Conservation (phyloP, 1,140 invertebrate species). For the Sycophila sp. region DNA sequence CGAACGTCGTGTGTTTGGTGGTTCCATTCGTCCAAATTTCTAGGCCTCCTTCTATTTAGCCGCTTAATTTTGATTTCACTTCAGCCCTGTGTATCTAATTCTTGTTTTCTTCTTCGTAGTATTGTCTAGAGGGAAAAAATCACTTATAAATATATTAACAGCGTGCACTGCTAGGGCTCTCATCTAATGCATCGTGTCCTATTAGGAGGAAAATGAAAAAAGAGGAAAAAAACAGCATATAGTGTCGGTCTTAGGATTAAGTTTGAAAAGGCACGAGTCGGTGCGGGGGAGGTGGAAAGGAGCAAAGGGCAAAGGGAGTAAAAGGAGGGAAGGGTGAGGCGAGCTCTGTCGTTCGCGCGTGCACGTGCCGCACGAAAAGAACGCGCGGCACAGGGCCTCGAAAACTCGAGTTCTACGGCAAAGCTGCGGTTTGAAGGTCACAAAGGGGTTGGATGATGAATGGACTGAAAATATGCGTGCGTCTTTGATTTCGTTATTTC, state of each 20-base stretch:
- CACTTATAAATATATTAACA: conserved; percentile 23
- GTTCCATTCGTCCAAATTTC: conserved; percentile 34
- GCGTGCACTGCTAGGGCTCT: conserved; percentile 49
- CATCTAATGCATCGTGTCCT: conserved; percentile 31
- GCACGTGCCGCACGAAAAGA: too few relatives aligned
- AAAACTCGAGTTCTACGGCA: too few relatives aligned
- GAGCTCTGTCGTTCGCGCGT: neutral
- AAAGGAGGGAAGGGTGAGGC: neutral
- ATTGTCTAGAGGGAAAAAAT: neutral
- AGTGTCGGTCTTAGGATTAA: conserved; percentile 5
- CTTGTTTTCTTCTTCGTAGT: conserved; percentile 22
- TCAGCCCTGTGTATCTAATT: too few relatives aligned
- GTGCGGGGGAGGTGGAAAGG: too few relatives aligned
- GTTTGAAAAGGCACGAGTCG: too few relatives aligned
- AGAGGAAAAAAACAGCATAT: neutral
- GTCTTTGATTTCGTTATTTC: conserved; percentile 32
- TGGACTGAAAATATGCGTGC: neutral
- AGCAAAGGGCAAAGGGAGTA: conserved; percentile 6
- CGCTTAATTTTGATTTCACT: conserved; percentile 34
- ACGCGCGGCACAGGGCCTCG: too few relatives aligned
- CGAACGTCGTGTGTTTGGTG: conserved; percentile 41
- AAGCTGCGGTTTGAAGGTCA: neutral
- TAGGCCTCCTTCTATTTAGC: conserved; percentile 4
- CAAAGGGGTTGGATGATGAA: neutral
- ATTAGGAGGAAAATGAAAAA: neutral